Conservation (phyloP, 2,888 invertebrate genomes). For the Eucera pruinosa region DNA sequence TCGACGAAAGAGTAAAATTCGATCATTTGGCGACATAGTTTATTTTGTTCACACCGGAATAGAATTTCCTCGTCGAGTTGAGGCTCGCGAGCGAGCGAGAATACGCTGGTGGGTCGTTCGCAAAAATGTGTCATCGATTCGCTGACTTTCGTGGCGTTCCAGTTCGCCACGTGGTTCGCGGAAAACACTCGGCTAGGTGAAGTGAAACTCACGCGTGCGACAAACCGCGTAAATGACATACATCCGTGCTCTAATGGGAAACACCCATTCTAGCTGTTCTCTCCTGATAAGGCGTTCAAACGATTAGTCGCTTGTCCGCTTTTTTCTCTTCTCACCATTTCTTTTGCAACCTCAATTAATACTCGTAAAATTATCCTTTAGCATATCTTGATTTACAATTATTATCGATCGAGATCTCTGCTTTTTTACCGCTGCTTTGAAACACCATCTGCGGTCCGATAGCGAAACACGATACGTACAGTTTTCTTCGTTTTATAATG, state of each 20-base stretch:
- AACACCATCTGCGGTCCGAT: too few species aligned
- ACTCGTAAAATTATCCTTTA: not conserved
- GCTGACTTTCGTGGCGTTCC: conserved; percentile 63
- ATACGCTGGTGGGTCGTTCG: not conserved
- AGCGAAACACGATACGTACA: too few species aligned
- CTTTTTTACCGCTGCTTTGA: too few species aligned
- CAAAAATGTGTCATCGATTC: conserved; percentile 68
- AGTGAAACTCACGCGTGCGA: conserved; percentile 56
- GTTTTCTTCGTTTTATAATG: too few species aligned
- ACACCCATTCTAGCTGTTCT: not conserved
- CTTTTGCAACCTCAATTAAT: not conserved
- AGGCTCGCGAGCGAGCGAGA: not conserved
- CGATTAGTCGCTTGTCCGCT: conserved; percentile 1
- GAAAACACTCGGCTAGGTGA: conserved; percentile 53
- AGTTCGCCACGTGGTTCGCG: conserved; percentile 64
- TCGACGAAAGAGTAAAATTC: too few species aligned
- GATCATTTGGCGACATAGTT: not conserved
- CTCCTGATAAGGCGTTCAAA: conserved; percentile 49
- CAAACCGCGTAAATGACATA: conserved; percentile 47
- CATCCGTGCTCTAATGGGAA: conserved; percentile 42
- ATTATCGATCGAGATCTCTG: too few species aligned
- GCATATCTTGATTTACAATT: too few species aligned
- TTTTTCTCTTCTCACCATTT: not conserved
- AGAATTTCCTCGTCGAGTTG: conserved; percentile 7
- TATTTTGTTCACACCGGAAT: too few species aligned